Evolutionary conservation across 2,113 vertebrate species (phyloP), one percentile per base, ranked within the genome.

Genomic region (Urocitellus parryii): DNA sequence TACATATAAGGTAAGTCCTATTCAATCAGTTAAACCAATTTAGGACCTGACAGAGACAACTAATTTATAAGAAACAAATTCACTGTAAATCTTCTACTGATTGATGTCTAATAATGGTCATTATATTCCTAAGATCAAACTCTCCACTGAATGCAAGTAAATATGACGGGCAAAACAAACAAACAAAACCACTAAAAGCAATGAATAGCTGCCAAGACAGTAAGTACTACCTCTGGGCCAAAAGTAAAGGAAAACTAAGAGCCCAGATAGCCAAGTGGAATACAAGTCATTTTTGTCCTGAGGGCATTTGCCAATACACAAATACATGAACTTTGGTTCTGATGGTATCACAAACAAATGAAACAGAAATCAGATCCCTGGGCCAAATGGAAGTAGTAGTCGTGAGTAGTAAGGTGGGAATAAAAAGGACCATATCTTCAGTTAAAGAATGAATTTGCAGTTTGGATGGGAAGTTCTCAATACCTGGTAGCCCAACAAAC

Each of bases 111-210:
- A 45, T 45, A 45, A 45, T 45, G 45, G 45, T 45, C 48, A 51
- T 73, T 78, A 95, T 61, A 12, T 67, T 58, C 82, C 51, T 95
- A 24, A 95, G 67, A 87, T 63, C 5, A 58, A 48, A 8, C 14
- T 91, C 82, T 61, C n/a, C 61, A 88, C 20, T 80, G 39, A 84
- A 73, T 95, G 58, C 22, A 95, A 87, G 42, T 87, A 74, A 81
- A 22, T 76, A 83, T 67, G 25, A 73, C 37, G 8, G 18, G 4
- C 48, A 34, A 87, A 29, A 9, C 7, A 77, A 63, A 72, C 2
- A 39, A 32, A 53, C 53, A 53, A 73, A 48, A 93, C 76, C 42
- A 91, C 42, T 32, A 84, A 94, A 42, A 92, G n/a, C 58, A 84
- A 2, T 70, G 8, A 94, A 90, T 22, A 88, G 67, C 25, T 82